phyloP scores from a whole-genome alignment of 1,140 invertebrate species.

The Telenomus remus region DNA sequence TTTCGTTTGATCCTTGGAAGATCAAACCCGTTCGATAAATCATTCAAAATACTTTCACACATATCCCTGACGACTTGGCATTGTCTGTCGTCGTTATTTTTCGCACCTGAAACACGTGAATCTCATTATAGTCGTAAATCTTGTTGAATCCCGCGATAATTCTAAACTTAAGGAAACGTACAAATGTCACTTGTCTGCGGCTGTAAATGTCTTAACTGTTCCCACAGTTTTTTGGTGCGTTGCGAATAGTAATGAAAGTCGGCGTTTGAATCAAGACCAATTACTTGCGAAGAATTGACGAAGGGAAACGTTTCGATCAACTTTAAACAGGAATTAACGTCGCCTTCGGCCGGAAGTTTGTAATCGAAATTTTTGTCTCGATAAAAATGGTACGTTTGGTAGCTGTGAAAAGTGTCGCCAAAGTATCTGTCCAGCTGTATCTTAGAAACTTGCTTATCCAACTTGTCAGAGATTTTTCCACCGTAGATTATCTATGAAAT shows the following conservation, averaged over 20 bases:
- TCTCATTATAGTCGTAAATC: too few relatives aligned
- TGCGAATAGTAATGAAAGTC: constrained; percentile 92
- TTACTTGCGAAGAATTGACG: constrained; percentile 87
- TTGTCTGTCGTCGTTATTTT: constrained; percentile 78
- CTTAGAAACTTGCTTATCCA: constrained; percentile 88
- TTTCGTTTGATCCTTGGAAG: constrained; percentile 85
- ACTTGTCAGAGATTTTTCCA: constrained; percentile 91
- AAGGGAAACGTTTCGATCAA: constrained; percentile 84
- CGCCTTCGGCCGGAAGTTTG: constrained; percentile 82
- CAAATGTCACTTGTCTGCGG: constrained; percentile 84
- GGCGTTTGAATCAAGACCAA: constrained; percentile 93
- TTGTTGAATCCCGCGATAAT: constrained; percentile 1
- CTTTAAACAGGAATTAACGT: constrained; percentile 82
- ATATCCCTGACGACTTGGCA: constrained; percentile 88
- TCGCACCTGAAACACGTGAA: constrained; percentile 29
- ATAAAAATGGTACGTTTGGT: constrained; percentile 93
- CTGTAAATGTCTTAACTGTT: constrained; percentile 87
- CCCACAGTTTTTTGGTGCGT: constrained; percentile 88
- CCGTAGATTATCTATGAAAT: constrained; percentile 89
- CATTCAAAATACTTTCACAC: constrained; percentile 83
- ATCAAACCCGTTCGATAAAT: constrained; percentile 86
- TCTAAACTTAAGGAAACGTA: not conserved
- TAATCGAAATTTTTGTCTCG: constrained; percentile 85
- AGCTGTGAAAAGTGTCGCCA: constrained; percentile 93
- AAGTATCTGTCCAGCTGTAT: constrained; percentile 95